Percentiles rank a stretch among this genome's conserved stretches.
These are phyloP conservation scores for Tenodera sinensis DNA, from an alignment of 2,888 invertebrate species.

Conservation along the genomic window DNA sequence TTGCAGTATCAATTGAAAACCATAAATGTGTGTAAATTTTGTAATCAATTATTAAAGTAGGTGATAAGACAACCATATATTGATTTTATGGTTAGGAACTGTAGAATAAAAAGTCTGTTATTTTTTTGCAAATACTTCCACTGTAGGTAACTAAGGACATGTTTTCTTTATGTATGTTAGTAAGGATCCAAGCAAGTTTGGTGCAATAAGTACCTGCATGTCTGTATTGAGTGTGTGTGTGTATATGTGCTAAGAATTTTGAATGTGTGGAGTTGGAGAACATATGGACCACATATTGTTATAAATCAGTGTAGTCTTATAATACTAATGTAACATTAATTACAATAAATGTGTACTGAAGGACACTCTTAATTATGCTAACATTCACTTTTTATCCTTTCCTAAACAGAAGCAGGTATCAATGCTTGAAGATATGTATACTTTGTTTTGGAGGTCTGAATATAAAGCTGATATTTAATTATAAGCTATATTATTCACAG, in stretches of 20 bases:
- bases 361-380: not conserved
- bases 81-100: not conserved
- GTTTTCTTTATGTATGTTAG: not conserved
- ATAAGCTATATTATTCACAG: too few species aligned
- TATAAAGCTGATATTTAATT: too few species aligned
- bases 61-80: not conserved
- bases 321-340: not conserved
- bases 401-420: too few species aligned
- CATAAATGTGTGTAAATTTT: not conserved
- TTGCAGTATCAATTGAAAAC: not conserved
- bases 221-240: not conserved
- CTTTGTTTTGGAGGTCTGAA: too few species aligned
- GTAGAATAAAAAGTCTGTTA: not conserved
- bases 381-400: not conserved
- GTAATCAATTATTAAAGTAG: not conserved
- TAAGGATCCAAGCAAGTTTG: not conserved
- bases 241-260: not conserved
- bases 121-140: not conserved
- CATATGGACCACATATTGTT: conserved; percentile 1
- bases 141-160: not conserved
- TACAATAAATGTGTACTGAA: conserved; percentile 4
- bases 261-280: not conserved
- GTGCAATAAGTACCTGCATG: not conserved
- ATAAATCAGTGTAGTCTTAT: not conserved
- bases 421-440: too few species aligned